These are phyloP conservation scores for Porites lutea DNA, from an alignment of 64 coral and sea anemone species.

Conservation along the genomic window DNA sequence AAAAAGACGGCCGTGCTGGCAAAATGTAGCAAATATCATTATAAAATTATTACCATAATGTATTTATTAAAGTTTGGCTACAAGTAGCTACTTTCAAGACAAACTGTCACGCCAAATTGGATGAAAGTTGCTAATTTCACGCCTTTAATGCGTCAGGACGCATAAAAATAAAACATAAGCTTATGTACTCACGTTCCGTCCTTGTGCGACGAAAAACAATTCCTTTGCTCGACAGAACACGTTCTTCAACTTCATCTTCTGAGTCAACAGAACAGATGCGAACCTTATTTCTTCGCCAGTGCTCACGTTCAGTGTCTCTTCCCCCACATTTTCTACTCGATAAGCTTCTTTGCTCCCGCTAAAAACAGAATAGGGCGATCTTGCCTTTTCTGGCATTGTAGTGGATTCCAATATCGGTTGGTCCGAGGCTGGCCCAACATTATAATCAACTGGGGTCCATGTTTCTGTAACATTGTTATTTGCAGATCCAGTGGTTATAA, in stretches of 20 bases:
- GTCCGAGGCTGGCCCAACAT: too few relatives aligned
- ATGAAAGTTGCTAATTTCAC: too few relatives aligned
- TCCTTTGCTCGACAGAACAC: neutral
- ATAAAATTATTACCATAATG: too few relatives aligned
- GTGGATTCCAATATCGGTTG: neutral
- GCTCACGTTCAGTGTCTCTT: slow-evolving; percentile 26
- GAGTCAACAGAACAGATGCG: slow-evolving; percentile 82
- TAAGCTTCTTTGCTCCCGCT: slow-evolving; percentile 47
- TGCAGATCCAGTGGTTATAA: slow-evolving; percentile 49
- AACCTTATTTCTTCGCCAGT: slow-evolving; percentile 63
- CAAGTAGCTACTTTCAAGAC: too few relatives aligned
- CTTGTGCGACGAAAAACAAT: neutral
- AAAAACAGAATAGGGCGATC: slow-evolving; percentile 11
- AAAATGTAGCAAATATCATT: too few relatives aligned
- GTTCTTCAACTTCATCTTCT: slow-evolving; percentile 33
- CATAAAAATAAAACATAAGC: neutral
- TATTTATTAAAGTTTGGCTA: too few relatives aligned
- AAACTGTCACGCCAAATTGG: too few relatives aligned
- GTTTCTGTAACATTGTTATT: slow-evolving; percentile 33
- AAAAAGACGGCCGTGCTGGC: too few relatives aligned
- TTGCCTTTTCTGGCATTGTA: slow-evolving; percentile 33
- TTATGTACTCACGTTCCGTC: slow-evolving; percentile 8
- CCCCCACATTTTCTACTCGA: slow-evolving; percentile 54
- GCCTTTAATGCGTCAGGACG: too few relatives aligned
- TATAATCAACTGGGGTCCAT: slow-evolving; percentile 17